Conservation (phyloP, 2,797 vertebrate genomes). For the Pteropus rufus region DNA sequence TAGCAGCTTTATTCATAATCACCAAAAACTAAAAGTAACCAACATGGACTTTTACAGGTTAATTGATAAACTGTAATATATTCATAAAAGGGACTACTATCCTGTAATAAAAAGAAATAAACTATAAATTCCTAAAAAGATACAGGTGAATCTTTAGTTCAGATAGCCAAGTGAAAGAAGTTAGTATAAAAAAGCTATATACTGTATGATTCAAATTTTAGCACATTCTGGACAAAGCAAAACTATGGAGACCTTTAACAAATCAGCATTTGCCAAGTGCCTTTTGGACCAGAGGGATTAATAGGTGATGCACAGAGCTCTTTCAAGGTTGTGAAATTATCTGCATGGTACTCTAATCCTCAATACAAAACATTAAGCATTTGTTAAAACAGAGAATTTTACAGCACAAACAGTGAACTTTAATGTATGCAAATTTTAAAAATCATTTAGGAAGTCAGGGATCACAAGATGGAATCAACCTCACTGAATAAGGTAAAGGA, state of each 20-base stretch:
- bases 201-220: background rate
- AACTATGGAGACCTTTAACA: background rate
- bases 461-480: background rate
- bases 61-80: background rate
- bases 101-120: background rate
- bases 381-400: background rate
- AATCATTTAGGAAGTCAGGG: background rate
- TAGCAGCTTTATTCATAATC: background rate
- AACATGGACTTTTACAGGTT: background rate
- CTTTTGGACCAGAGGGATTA: background rate
- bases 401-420: background rate
- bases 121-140: background rate
- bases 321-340: background rate
- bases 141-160: background rate
- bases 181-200: background rate
- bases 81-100: background rate
- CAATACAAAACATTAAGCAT: background rate
- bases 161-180: background rate
- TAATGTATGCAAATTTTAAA: background rate
- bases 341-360: background rate
- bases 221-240: background rate
- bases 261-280: background rate
- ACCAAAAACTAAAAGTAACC: background rate
- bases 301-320: background rate
- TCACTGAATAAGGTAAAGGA: background rate